Percentiles rank a stretch among this genome's conserved stretches.
Conservation (phyloP, 2,797 vertebrate species). For the Galagoides demidoff region DNA sequence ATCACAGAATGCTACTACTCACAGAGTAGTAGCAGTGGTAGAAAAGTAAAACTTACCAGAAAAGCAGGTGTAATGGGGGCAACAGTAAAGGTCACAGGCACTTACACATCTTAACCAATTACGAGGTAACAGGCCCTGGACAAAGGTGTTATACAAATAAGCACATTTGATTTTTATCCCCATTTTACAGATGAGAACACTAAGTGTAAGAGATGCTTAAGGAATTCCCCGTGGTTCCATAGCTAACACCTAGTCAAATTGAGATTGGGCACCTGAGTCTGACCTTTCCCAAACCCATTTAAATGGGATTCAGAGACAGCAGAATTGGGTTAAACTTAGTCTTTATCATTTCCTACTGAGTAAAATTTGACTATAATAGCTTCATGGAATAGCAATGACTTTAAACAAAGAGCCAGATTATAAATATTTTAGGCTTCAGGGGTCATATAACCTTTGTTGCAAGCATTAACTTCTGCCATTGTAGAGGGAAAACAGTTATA, state of each 20-base stretch:
- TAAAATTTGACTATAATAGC: neutral
- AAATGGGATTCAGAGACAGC: neutral
- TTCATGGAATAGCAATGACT: neutral
- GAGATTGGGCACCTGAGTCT: neutral
- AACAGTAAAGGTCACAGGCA: neutral
- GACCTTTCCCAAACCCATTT: neutral
- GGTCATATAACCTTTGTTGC: neutral
- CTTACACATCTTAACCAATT: neutral
- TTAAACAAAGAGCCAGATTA: neutral
- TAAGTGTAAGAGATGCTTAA: neutral
- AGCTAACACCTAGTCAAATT: neutral
- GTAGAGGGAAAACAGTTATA: neutral
- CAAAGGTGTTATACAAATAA: neutral
- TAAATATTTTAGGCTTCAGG: neutral
- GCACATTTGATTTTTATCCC: neutral
- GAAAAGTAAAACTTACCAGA: neutral
- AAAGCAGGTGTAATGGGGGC: neutral
- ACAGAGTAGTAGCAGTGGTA: neutral
- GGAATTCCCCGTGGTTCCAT: neutral
- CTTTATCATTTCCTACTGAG: neutral
- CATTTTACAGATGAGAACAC: neutral
- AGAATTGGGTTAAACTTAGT: neutral
- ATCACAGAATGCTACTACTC: neutral
- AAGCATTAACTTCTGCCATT: neutral
- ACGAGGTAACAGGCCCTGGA: neutral